Base-by-base conservation (phyloP, 1,140 invertebrate genomes). In the Metaphire vulgaris region DNA sequence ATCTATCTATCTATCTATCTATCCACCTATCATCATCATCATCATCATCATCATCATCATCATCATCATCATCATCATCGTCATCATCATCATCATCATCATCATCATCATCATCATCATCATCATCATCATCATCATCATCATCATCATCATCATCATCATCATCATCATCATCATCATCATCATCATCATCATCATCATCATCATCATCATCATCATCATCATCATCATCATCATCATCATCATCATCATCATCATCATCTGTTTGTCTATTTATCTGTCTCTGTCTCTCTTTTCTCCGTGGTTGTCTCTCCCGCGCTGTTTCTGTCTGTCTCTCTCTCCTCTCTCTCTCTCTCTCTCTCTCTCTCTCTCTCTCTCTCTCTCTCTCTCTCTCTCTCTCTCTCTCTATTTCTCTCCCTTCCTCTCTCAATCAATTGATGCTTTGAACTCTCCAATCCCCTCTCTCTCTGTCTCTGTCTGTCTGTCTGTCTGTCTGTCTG, bases 21-120 rank as follows among this genome's bases (percentile, higher is more conserved):
- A n/a, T n/a, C n/a, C n/a, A n/a, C n/a, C n/a, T n/a, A n/a, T n/a
- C n/a, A n/a, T n/a, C n/a, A 72, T 78, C 75, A 65, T 72, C 77
- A 78, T 77, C 72, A 71, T 77, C 72, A 75, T 21, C 34, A 77
- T 70, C 66, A 41, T 33, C 33, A 32, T 33, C 31, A 33, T 71
- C 0, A 31, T 71, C 69, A 71, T 31, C 69, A 72, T 78, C 75
- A 65, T 72, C 77, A 78, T 77, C 72, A 71, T 77, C 72, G 33
- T 21, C 34, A 77, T 70, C 66, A 41, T 41, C 74, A 69, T 77
- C 75, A 78, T 78, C 75, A 34, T 78, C 77, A 78, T 77, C 75
- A 34, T 77, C 75, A 78, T 77, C 74, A 70, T 77, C 74, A 77
- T 34, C 74, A 41, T 71, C 74, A 78, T 41, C 74, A 77, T 77